phyloP scores from a whole-genome alignment of 2,113 vertebrate genomes.

The Arothron firmamentum region DNA sequence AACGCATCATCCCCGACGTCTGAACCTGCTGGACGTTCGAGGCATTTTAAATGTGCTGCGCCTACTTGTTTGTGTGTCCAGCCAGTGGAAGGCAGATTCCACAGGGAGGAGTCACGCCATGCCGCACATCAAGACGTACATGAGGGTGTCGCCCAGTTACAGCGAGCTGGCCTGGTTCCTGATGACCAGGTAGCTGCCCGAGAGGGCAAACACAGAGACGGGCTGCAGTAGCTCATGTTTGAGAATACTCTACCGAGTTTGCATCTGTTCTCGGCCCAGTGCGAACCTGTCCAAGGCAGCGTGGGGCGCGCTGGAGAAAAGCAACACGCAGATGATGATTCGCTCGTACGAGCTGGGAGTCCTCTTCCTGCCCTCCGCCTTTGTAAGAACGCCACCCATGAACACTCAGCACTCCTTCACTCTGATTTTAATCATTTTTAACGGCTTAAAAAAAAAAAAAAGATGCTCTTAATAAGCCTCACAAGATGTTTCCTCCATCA shows the following conservation, averaged over 20 bases:
- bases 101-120: conserved; percentile 89
- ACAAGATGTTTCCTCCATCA: background rate
- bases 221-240: too few relatives aligned
- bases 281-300: conserved; percentile 97
- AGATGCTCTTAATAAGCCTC: background rate
- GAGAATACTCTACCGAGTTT: too few relatives aligned
- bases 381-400: conserved; percentile 77
- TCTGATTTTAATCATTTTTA: background rate
- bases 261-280: conserved; percentile 57
- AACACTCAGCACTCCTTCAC: background rate
- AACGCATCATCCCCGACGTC: background rate
- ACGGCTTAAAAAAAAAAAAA: background rate
- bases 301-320: conserved; percentile 94
- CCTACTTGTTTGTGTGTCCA: conserved; percentile 44
- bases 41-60: background rate
- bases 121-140: conserved; percentile 96
- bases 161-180: conserved; percentile 90
- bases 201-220: background rate
- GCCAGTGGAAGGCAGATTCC: conserved; percentile 86
- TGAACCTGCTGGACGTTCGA: too few relatives aligned
- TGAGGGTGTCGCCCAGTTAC: conserved; percentile 88
- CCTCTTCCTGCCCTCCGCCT: conserved; percentile 88
- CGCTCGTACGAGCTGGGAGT: conserved; percentile 97
- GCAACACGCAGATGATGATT: conserved; percentile 89
- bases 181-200: conserved; percentile 82